Conservation (phyloP, 2,797 vertebrate species). For the Spinus olivaceus region DNA sequence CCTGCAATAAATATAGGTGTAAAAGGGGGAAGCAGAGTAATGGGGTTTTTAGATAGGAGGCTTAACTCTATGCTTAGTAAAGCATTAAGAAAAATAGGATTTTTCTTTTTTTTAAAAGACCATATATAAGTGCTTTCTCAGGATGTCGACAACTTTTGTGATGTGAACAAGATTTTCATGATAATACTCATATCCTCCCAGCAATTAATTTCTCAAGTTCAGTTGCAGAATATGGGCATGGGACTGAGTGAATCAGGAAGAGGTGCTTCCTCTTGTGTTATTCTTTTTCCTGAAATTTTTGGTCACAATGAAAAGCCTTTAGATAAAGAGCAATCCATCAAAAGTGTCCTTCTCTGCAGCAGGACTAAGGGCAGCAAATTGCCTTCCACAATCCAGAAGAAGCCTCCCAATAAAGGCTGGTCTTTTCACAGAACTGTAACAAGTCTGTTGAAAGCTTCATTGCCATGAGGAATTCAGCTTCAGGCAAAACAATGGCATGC, state of each 20-base stretch:
- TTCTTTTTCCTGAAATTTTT: neutral
- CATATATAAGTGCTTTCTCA: neutral
- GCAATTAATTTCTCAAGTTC: neutral
- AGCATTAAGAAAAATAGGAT: neutral
- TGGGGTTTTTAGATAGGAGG: neutral
- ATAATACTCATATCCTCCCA: neutral
- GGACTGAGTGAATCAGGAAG: neutral
- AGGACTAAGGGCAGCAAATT: fast-evolving
- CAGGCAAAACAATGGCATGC: neutral
- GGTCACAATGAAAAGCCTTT: neutral
- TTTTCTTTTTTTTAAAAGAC: neutral
- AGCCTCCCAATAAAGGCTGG: neutral
- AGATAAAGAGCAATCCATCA: neutral
- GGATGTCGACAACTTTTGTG: neutral
- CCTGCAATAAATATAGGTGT: neutral
- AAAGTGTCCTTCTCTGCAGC: neutral
- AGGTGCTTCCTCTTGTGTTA: neutral
- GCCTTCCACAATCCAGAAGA: neutral
- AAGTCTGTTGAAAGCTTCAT: neutral
- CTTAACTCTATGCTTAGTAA: neutral
- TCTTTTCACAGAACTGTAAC: neutral
- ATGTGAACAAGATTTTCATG: neutral
- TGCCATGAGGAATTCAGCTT: neutral
- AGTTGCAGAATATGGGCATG: neutral
- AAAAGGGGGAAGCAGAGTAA: neutral